Conservation (phyloP, 2,797 vertebrate species). For the Alectoris magna region DNA sequence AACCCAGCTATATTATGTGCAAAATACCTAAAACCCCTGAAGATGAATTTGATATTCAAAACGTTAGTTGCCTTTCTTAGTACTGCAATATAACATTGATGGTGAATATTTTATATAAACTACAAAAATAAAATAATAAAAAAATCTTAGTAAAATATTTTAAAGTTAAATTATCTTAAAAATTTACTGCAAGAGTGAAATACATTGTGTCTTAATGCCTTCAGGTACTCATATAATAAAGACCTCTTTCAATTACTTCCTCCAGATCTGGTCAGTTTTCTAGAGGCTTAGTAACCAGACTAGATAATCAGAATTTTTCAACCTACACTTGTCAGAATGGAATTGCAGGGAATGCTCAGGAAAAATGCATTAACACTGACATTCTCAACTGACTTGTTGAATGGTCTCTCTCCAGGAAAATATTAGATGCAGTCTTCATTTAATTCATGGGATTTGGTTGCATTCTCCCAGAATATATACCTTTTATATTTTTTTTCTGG, state of each 20-base stretch:
- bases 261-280: background rate
- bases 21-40: background rate
- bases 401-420: background rate
- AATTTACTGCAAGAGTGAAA: background rate
- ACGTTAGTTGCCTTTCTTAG: background rate
- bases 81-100: background rate
- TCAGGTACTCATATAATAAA: background rate
- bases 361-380: fast-evolving
- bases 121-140: background rate
- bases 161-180: background rate
- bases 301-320: background rate
- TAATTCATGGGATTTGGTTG: background rate
- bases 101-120: background rate
- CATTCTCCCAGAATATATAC: background rate
- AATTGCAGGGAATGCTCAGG: background rate
- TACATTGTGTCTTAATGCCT: background rate
- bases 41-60: background rate
- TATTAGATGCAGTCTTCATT: background rate
- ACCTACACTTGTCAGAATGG: background rate
- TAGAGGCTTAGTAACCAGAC: background rate
- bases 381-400: background rate
- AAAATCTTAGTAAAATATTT: background rate
- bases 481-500: background rate
- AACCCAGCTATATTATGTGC: fast-evolving
- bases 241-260: background rate